A percentile compares a stretch with the other conserved stretches of the same genome.
phyloP scores from a whole-genome alignment of 2,888 invertebrate species.

The Deroplatys truncata region DNA sequence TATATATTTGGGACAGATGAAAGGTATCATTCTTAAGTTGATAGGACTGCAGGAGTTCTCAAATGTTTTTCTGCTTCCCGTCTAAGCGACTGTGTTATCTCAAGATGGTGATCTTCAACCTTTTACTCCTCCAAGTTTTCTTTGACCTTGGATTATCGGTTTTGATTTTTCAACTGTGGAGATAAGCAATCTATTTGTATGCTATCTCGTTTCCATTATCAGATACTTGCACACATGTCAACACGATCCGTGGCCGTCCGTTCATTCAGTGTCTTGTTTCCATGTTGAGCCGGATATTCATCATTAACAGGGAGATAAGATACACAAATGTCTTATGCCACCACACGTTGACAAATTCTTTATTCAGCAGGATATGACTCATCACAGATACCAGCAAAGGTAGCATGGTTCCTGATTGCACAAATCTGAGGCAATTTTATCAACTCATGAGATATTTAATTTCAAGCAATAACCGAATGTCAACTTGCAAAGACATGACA shows the following conservation, averaged over 20 bases:
- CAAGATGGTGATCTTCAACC: too few species aligned
- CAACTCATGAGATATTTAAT: too few species aligned
- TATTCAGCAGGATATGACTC: background rate
- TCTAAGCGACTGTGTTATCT: too few species aligned
- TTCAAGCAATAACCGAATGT: too few species aligned
- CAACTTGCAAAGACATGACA: too few species aligned
- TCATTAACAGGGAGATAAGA: background rate
- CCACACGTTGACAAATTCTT: background rate
- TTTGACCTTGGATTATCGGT: too few species aligned
- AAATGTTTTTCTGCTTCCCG: too few species aligned
- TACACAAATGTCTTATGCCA: background rate
- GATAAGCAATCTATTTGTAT: background rate
- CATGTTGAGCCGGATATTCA: background rate
- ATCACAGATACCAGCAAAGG: background rate
- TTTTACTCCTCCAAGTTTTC: too few species aligned
- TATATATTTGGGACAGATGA: too few species aligned
- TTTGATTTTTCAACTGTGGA: too few species aligned
- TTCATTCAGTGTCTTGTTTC: background rate
- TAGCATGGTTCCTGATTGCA: background rate
- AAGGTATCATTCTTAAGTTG: too few species aligned
- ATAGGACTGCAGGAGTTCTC: too few species aligned
- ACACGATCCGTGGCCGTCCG: background rate
- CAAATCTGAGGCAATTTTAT: background rate
- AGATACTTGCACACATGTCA: background rate
- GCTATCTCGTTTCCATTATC: background rate